phyloP scores from a whole-genome alignment of 35 echinoderm and acorn worm species.

The Diadema setosum region DNA sequence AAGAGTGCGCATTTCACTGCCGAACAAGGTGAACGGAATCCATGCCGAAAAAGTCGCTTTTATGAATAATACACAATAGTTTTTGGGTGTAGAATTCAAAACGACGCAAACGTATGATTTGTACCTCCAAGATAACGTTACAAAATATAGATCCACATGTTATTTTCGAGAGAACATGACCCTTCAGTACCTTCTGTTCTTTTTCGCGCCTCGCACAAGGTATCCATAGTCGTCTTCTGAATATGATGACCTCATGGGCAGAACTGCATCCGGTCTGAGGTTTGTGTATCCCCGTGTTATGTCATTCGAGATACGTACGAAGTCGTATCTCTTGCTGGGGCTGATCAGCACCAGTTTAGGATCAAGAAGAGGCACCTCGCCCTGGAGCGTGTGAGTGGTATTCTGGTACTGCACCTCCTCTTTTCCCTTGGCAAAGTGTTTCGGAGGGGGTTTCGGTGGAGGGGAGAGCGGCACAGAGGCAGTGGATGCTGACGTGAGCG shows the following conservation, averaged over 20 bases:
- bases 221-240: not conserved
- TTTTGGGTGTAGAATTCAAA: too few species aligned
- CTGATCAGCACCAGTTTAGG: not conserved
- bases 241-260: not conserved
- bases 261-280: not conserved
- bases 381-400: not conserved
- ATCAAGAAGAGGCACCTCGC: not conserved
- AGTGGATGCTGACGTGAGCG: not conserved
- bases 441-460: not conserved
- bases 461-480: not conserved
- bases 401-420: slow-evolving; percentile 2
- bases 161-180: too few species aligned
- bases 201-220: not conserved
- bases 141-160: too few species aligned
- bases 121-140: too few species aligned
- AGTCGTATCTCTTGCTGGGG: not conserved
- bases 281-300: not conserved
- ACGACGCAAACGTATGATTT: too few species aligned
- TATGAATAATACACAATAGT: too few species aligned
- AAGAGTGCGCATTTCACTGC: too few species aligned
- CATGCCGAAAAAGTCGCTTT: too few species aligned
- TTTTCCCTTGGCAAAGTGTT: not conserved
- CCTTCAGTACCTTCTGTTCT: too few species aligned
- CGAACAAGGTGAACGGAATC: too few species aligned
- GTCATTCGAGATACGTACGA: not conserved